phyloP scores from a whole-genome alignment of 2,888 invertebrate genomes.

The Pilophorus perplexus region DNA sequence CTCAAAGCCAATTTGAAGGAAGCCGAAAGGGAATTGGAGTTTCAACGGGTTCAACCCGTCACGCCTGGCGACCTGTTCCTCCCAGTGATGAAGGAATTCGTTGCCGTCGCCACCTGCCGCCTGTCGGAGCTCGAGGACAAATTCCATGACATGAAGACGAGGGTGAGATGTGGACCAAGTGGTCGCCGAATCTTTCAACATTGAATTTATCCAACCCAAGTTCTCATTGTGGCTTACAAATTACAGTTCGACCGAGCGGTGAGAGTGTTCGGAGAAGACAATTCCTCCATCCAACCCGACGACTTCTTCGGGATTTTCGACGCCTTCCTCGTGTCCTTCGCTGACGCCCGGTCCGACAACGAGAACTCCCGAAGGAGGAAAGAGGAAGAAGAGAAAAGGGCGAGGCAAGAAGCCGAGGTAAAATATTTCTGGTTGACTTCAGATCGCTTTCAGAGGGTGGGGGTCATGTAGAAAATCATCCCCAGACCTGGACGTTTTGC shows the following conservation, averaged over 20 bases:
- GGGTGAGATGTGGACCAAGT: too few species aligned
- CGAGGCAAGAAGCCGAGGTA: constrained; percentile 82
- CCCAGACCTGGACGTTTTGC: too few species aligned
- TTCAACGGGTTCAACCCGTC: constrained; percentile 73
- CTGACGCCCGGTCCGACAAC: constrained; percentile 84
- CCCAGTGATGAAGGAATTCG: constrained; percentile 91
- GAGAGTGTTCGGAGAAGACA: constrained; percentile 86
- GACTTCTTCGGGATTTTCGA: constrained; percentile 93
- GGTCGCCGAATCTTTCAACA: too few species aligned
- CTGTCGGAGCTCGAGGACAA: constrained; percentile 90
- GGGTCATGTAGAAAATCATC: too few species aligned
- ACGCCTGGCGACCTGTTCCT: constrained; percentile 78
- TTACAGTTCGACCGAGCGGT: constrained; percentile 86
- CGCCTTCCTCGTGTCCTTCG: constrained; percentile 75
- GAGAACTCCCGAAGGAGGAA: constrained; percentile 77
- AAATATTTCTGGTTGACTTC: too few species aligned
- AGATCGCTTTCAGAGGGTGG: too few species aligned
- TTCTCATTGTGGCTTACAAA: too few species aligned
- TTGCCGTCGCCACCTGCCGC: constrained; percentile 85
- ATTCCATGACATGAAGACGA: constrained; percentile 91
- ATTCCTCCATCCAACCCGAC: constrained; percentile 79
- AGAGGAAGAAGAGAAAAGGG: constrained; percentile 86
- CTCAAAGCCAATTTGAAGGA: constrained; percentile 81
- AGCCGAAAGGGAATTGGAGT: constrained; percentile 84
- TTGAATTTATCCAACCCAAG: too few species aligned